These are phyloP conservation scores for Avahi laniger DNA, from an alignment of 2,797 vertebrate species.

Conservation along the genomic window DNA sequence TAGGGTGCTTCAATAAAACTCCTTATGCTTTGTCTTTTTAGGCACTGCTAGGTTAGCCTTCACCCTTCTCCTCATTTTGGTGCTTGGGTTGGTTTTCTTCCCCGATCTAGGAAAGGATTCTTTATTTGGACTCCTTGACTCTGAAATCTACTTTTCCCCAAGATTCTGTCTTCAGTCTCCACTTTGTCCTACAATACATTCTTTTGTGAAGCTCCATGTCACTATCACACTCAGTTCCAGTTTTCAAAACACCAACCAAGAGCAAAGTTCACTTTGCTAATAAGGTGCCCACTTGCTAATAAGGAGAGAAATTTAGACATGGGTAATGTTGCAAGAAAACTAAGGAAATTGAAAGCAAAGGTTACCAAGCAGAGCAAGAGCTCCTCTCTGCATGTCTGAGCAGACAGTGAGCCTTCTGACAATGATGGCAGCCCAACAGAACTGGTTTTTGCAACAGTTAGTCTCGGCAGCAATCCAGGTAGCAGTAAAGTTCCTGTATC, in stretches of 20 bases:
- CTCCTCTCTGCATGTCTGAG: background rate
- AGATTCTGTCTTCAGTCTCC: background rate
- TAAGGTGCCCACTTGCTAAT: background rate
- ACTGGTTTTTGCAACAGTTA: background rate
- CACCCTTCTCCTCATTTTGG: background rate
- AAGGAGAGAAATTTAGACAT: background rate
- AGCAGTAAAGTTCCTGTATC: background rate
- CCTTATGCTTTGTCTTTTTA: background rate
- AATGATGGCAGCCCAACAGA: background rate
- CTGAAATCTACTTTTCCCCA: background rate
- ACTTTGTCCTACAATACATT: background rate
- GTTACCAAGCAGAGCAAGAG: background rate
- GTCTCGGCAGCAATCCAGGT: background rate
- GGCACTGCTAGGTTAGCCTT: background rate
- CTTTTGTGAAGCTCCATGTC: background rate
- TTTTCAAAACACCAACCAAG: background rate
- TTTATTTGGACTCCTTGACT: background rate
- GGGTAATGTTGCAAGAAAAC: background rate
- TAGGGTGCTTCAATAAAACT: background rate
- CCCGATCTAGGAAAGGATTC: background rate
- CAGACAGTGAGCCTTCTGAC: background rate
- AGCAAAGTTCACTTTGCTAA: background rate
- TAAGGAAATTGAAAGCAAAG: constrained; percentile 16
- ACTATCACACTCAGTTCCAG: background rate
- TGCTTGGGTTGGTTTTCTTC: background rate